Evolutionary conservation across 2,888 invertebrate species (phyloP), one percentile per base, ranked within the genome.

Genomic region (Patella ulyssiponensis): DNA sequence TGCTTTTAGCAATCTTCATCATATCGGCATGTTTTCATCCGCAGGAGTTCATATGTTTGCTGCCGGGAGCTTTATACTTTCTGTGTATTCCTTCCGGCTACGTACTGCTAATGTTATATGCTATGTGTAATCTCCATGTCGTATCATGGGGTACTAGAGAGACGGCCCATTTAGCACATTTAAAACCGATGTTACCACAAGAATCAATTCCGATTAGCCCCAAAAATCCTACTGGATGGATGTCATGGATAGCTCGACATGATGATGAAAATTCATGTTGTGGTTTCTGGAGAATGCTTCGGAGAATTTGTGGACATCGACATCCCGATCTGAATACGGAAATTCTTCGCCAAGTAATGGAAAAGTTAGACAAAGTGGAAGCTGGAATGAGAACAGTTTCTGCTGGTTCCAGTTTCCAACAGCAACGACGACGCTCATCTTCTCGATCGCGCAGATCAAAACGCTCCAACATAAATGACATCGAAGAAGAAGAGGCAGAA

Each of bases 41-140:
- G 11, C 88, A 90, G 52, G 91, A 91, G 81, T 90, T 89, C 80
- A 81, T 85, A 53, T 87, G 87, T 80, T 80, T 90, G 15, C 81
- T 88, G 15, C 85, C 82, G 52, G 88, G 88, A 70, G 78, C 94
- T 14, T 82, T 98, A 72, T 98, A 98, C 91, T 96, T 96, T 90
- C 94, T 98, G 71, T 96, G 97, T 14, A 96, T 98, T 77, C 98
- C 98, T 0, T 96, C 97, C 82, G 98, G 98, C 95, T 98, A 98
- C 92, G 94, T 98, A 93, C 92, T 98, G 89, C 93, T 98, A 76
- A 95, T 97, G 82, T 95, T 98, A 78, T 98, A 96, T 90, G 96
- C 97, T 0, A 93, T 97, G 56, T 97, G 97, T 90, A 98, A 98
- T 90, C 94, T 98, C 93, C 96, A 98, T 91, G 95, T 96, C 88